Evolutionary conservation across 2,888 invertebrate genomes (phyloP).

Genomic region (Xanthorhoe spadicearia): DNA sequence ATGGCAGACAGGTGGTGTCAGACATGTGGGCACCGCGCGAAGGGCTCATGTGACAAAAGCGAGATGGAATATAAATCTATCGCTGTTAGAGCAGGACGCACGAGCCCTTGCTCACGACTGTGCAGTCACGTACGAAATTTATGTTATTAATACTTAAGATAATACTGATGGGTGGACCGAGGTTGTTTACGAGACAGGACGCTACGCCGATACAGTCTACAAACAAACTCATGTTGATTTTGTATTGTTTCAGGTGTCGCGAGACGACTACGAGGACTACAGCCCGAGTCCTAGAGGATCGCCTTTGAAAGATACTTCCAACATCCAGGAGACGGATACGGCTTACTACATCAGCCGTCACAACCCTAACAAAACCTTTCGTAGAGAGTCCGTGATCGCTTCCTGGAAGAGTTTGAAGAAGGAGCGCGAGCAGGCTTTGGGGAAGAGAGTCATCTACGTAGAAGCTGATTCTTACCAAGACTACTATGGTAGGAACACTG

Average conservation of each 20-base stretch:
- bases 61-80: slow-evolving; percentile 54
- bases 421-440: slow-evolving; percentile 78
- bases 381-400: slow-evolving; percentile 80
- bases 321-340: slow-evolving; percentile 70
- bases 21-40: slow-evolving; percentile 70
- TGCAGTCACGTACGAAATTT: slow-evolving; percentile 56
- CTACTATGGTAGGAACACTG: slow-evolving; percentile 76
- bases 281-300: slow-evolving; percentile 75
- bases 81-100: slow-evolving; percentile 61
- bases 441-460: slow-evolving; percentile 75
- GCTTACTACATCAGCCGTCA: slow-evolving; percentile 78
- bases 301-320: slow-evolving; percentile 78
- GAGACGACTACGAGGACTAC: slow-evolving; percentile 80
- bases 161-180: slow-evolving; percentile 56
- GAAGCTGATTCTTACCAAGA: slow-evolving; percentile 76
- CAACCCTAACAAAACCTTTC: slow-evolving; percentile 80
- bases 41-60: slow-evolving; percentile 71
- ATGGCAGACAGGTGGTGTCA: slow-evolving; percentile 69
- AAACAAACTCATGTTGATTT: slow-evolving; percentile 44
- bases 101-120: slow-evolving; percentile 49
- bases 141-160: slow-evolving; percentile 66
- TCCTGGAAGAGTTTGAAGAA: slow-evolving; percentile 82
- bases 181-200: slow-evolving; percentile 51
- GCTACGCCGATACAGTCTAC: slow-evolving; percentile 38
- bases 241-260: slow-evolving; percentile 74